Base-by-base conservation (phyloP, 2,888 invertebrate genomes). In the Crepidodera aurea region DNA sequence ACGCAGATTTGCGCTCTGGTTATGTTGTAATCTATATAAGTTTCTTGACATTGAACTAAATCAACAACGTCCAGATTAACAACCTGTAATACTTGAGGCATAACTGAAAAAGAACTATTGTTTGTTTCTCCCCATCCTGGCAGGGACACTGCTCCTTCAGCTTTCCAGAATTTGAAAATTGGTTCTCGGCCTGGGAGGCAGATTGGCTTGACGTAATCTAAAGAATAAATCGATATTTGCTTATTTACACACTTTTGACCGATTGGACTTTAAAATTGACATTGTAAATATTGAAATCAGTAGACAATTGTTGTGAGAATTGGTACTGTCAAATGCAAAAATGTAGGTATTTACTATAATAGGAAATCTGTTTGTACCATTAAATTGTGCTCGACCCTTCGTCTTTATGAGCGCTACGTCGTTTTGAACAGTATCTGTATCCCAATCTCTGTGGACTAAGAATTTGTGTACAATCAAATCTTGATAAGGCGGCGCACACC, bases 131-230 rank as follows among this genome's bases (percentile, higher is more conserved):
- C 83, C 83, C 83, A 84, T 3, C 83, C 83, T 1, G 88, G 87
- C 0, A 87, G 86, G 40, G 82, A 84, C 15, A 84, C 82, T 1
- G 68, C 68, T 19, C 83, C 80, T 0, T 82, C 34, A 2, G 39
- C 15, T n/a, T 10, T 83, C 10, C 73, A 75, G 16, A 82, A 65
- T 40, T 77, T 75, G 0, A 51, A 69, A 39, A 83, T 64, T 19
- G 84, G 77, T 10, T 81, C 76, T 0, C 76, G 79, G 6, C 77
- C 79, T 8, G 86, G 84, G 48, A 88, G 75, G 68, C 88, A 89
- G 58, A 88, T 83, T 6, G 88, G 86, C 16, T 76, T 71, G 1
- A 88, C 86, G 75, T 84, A 86, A 65, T 82, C 86, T 86, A 25
- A 64, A 44, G 34, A 8, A 3, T n/a, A n/a, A 58, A 40, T 39